Percentiles rank a stretch among this genome's conserved stretches.
These are phyloP conservation scores for Dryocosmus kuriphilus DNA, from an alignment of 2,888 invertebrate genomes.

Conservation along the genomic window DNA sequence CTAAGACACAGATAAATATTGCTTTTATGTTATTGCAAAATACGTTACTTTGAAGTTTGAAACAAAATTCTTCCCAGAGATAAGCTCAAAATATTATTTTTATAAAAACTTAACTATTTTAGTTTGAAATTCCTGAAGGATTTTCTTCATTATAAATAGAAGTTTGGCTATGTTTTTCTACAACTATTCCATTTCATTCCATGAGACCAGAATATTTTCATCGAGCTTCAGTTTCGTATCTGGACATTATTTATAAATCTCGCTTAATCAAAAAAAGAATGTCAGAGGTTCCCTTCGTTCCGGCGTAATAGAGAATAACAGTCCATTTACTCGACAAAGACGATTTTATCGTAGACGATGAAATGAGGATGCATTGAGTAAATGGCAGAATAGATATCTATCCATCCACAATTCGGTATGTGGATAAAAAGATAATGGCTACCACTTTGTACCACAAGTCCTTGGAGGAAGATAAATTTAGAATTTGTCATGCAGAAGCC, in stretches of 20 bases:
- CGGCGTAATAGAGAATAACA: neutral
- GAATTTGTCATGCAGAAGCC: neutral
- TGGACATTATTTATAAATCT: neutral
- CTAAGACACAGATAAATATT: no score
- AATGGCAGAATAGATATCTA: neutral
- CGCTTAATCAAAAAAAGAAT: neutral
- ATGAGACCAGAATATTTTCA: no score
- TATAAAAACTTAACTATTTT: no score
- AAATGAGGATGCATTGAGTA: slow-evolving; percentile 11
- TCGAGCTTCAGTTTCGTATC: neutral
- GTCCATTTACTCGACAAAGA: slow-evolving; percentile 4
- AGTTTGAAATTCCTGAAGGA: no score
- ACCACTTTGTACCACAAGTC: neutral
- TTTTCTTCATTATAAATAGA: neutral
- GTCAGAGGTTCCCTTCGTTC: neutral
- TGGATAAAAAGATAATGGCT: neutral
- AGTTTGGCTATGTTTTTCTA: neutral
- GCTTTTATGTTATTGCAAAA: neutral
- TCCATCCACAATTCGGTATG: neutral
- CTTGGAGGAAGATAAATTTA: neutral
- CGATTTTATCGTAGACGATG: slow-evolving; percentile 22
- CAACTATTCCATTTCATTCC: neutral
- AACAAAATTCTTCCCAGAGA: neutral
- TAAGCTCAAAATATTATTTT: no score
- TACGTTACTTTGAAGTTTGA: neutral